Percentiles rank a stretch among this genome's conserved stretches.
Conservation (phyloP, 2,113 vertebrate species). For the Copsychus sechellarum region DNA sequence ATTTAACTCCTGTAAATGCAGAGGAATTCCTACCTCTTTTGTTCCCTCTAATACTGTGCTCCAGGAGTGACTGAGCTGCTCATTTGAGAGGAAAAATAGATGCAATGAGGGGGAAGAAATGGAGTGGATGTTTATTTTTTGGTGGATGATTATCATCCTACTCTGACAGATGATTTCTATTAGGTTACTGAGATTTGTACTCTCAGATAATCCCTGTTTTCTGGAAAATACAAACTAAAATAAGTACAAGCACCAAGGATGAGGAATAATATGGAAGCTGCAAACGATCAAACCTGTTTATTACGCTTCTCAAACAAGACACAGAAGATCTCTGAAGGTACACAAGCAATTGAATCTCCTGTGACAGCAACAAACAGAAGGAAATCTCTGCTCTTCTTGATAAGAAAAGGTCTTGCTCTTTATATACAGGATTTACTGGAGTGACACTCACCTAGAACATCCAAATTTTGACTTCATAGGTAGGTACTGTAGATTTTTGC, state of each 20-base stretch:
- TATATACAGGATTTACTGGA: background rate
- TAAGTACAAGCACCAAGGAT: background rate
- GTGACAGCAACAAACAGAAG: background rate
- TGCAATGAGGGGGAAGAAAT: background rate
- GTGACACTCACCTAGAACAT: background rate
- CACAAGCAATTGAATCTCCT: fast-evolving
- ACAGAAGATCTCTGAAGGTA: background rate
- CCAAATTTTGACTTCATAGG: background rate
- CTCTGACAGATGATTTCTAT: background rate
- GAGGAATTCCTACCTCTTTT: background rate
- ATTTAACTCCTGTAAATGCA: background rate
- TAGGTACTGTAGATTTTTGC: background rate
- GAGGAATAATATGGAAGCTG: background rate
- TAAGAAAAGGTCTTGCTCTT: background rate
- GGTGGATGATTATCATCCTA: background rate
- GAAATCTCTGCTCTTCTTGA: background rate
- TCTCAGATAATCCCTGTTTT: background rate
- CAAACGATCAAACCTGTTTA: background rate
- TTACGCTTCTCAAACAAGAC: background rate
- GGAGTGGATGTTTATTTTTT: background rate
- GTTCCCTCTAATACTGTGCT: background rate
- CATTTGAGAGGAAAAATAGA: background rate
- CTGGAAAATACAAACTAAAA: background rate
- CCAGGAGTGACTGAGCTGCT: background rate
- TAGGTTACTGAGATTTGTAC: background rate